These are phyloP conservation scores for Noctua janthe DNA, from an alignment of 2,888 invertebrate species.

Conservation along the genomic window DNA sequence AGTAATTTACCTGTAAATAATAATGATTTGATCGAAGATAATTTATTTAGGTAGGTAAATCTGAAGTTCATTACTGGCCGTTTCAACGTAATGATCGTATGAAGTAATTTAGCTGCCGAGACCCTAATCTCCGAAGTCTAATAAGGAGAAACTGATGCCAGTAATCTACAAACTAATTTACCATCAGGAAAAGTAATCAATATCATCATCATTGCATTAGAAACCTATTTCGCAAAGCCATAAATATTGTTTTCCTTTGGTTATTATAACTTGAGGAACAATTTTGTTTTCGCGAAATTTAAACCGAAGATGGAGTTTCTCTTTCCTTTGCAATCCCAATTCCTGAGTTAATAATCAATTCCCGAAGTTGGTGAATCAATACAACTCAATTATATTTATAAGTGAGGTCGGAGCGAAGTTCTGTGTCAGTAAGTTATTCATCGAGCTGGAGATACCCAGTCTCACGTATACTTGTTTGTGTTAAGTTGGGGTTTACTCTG, in stretches of 20 bases:
- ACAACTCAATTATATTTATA: slow-evolving; percentile 74
- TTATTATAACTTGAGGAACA: slow-evolving; percentile 33
- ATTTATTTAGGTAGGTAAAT: slow-evolving; percentile 37
- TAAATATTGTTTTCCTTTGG: slow-evolving; percentile 30
- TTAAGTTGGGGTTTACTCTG: slow-evolving; percentile 33
- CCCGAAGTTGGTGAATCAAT: slow-evolving; percentile 72
- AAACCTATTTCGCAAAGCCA: slow-evolving; percentile 39
- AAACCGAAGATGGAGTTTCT: slow-evolving; percentile 55
- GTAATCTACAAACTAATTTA: slow-evolving; percentile 56
- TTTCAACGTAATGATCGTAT: slow-evolving; percentile 54
- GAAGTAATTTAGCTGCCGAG: slow-evolving; percentile 48
- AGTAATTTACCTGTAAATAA: slow-evolving; percentile 38
- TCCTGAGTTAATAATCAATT: slow-evolving; percentile 75
- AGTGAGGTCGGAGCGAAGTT: slow-evolving; percentile 73
- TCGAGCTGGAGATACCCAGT: slow-evolving; percentile 69
- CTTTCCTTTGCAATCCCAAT: slow-evolving; percentile 60
- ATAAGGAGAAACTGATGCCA: slow-evolving; percentile 44
- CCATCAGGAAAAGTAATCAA: slow-evolving; percentile 45
- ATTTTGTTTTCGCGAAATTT: slow-evolving; percentile 49
- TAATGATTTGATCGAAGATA: slow-evolving; percentile 46
- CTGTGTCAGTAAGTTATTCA: slow-evolving; percentile 75
- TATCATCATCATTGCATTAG: slow-evolving; percentile 39
- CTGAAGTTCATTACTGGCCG: slow-evolving; percentile 54
- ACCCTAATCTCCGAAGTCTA: slow-evolving; percentile 46
- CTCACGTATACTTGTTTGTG: slow-evolving; percentile 72